Evolutionary conservation across 1,140 invertebrate species (phyloP).

Genomic region (Drosophila micromelanica): DNA sequence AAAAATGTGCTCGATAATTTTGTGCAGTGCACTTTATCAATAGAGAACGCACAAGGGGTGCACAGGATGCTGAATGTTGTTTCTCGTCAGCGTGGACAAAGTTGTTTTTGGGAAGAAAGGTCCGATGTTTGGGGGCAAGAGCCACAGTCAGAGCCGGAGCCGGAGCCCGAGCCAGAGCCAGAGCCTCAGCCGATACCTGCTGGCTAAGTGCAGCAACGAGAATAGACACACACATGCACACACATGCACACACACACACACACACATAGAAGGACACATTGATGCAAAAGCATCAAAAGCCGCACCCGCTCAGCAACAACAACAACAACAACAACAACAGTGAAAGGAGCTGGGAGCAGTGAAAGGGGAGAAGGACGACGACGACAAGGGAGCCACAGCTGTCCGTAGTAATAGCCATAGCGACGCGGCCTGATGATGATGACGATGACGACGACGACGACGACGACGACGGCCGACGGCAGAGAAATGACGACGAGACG

Average conservation of each 20-base stretch:
- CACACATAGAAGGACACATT: conserved; percentile 33
- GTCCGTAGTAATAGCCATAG: conserved; percentile 52
- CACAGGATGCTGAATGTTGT: conserved; percentile 36
- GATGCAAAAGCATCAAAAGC: conserved; percentile 55
- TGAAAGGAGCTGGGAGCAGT: neutral
- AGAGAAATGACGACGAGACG: conserved; percentile 44
- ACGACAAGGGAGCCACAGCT: conserved; percentile 36
- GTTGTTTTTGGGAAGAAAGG: conserved; percentile 44
- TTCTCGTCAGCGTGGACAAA: conserved; percentile 49
- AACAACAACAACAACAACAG: neutral
- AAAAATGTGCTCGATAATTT: neutral
- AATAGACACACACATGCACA: conserved; percentile 19
- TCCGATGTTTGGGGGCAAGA: conserved; percentile 11
- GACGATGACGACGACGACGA: conserved; percentile 24
- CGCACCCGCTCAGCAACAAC: conserved; percentile 41
- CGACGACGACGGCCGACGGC: conserved; percentile 27
- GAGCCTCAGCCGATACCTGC: conserved; percentile 46
- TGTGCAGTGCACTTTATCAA: conserved; percentile 47
- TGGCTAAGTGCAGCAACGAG: conserved; percentile 46
- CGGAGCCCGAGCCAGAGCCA: neutral
- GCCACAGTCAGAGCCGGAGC: neutral
- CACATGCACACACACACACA: neutral
- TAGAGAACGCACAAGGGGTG: conserved; percentile 42
- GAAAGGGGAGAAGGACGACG: neutral
- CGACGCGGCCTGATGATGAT: conserved; percentile 48